Percentiles rank a stretch among this genome's conserved stretches.
Conservation (phyloP, 2,113 vertebrate genomes). For the Hippocampus comes region DNA sequence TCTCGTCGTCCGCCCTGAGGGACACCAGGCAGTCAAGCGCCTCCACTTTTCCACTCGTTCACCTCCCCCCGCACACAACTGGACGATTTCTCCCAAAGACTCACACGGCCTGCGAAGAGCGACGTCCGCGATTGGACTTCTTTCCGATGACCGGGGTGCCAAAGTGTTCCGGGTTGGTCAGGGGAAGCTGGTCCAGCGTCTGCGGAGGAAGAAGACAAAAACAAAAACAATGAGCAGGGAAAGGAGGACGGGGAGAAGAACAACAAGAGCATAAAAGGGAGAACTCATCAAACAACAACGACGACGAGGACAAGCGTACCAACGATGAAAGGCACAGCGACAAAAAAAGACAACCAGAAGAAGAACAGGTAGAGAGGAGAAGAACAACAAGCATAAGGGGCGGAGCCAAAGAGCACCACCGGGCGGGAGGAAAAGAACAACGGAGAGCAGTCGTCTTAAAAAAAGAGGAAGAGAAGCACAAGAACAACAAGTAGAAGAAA, state of each 20-base stretch:
- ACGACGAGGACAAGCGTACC: too few relatives aligned
- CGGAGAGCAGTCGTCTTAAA: too few relatives aligned
- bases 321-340: too few relatives aligned
- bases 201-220: slow-evolving; percentile 32
- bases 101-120: slow-evolving; percentile 91
- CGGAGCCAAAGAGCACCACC: not conserved
- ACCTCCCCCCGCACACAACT: too few relatives aligned
- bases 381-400: not conserved
- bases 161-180: slow-evolving; percentile 97
- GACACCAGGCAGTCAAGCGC: not conserved
- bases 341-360: too few relatives aligned
- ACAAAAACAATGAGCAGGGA: not conserved
- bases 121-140: slow-evolving; percentile 90
- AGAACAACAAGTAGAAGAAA: too few relatives aligned
- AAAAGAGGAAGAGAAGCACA: too few relatives aligned
- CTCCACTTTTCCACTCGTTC: not conserved
- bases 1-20: slow-evolving; percentile 89
- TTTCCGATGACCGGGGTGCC: slow-evolving; percentile 98
- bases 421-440: too few relatives aligned
- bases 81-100: slow-evolving; percentile 25
- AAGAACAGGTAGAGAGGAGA: too few relatives aligned
- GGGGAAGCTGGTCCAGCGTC: slow-evolving; percentile 94
- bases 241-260: not conserved
- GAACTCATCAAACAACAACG: too few relatives aligned
- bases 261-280: not conserved